Evolutionary conservation across 2,797 vertebrate species (phyloP).

Genomic region (Rhodeus uyekii): DNA sequence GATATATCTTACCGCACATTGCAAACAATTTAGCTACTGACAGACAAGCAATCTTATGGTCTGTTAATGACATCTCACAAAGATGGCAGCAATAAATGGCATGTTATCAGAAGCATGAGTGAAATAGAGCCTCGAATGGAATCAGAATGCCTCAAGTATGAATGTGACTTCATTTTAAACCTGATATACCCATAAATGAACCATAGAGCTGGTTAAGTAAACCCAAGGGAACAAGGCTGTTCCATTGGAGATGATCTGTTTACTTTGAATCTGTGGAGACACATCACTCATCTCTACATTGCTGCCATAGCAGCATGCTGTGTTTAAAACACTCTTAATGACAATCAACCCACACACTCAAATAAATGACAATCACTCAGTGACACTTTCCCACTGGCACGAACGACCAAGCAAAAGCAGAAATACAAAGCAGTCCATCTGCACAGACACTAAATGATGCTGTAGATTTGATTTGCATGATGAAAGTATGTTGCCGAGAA

Average conservation of each 20-base stretch:
- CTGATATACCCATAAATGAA: slow-evolving; percentile 59
- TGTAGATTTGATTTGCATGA: slow-evolving; percentile 24
- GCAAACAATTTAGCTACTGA: slow-evolving; percentile 17
- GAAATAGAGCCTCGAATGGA: slow-evolving; percentile 25
- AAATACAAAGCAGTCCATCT: not conserved
- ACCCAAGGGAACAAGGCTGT: slow-evolving; percentile 50
- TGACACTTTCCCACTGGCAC: not conserved
- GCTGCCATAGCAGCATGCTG: slow-evolving; percentile 44
- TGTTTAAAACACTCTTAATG: slow-evolving; percentile 33
- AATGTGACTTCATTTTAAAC: slow-evolving; percentile 54
- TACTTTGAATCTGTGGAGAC: slow-evolving; percentile 49
- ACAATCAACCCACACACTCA: slow-evolving; percentile 30
- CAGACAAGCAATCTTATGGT: slow-evolving; percentile 8
- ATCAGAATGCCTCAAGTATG: slow-evolving; percentile 54
- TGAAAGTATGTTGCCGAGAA: not conserved
- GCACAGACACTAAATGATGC: not conserved
- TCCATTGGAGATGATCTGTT: slow-evolving; percentile 57
- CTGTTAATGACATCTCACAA: slow-evolving; percentile 25
- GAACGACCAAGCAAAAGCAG: not conserved
- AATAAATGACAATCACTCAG: slow-evolving; percentile 19
- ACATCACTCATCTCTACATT: slow-evolving; percentile 60
- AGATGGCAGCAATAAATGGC: slow-evolving; percentile 25
- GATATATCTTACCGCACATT: slow-evolving; percentile 23
- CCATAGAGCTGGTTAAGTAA: slow-evolving; percentile 44
- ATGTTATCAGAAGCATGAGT: slow-evolving; percentile 14